A percentile compares a stretch with the other conserved stretches of the same genome.
Evolutionary conservation across 2,113 vertebrate genomes (phyloP).

Genomic region (human): DNA sequence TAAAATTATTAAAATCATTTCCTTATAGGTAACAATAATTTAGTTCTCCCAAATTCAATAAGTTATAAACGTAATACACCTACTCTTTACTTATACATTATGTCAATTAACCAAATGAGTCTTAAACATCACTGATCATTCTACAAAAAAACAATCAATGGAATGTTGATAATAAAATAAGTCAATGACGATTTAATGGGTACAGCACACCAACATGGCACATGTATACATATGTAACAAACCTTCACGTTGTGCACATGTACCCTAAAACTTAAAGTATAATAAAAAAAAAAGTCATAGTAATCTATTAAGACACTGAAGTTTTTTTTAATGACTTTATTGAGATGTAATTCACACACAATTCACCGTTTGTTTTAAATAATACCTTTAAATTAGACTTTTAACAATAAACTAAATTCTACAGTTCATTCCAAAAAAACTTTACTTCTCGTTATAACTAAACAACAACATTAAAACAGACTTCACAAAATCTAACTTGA

Average conservation of each 20-base stretch:
- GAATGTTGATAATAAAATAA: neutral
- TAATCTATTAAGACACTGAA: neutral
- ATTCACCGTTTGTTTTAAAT: neutral
- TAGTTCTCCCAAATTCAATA: neutral
- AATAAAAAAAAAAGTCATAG: neutral
- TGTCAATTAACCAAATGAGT: neutral
- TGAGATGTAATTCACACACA: neutral
- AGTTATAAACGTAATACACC: neutral
- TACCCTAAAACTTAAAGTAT: too few species aligned
- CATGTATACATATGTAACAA: too few species aligned
- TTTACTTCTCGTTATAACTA: conserved; percentile 19
- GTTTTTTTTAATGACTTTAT: neutral
- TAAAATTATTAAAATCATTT: conserved; percentile 12
- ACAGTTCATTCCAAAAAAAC: neutral
- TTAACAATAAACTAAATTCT: conserved; percentile 5
- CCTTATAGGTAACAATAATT: neutral
- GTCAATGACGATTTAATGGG: too few species aligned
- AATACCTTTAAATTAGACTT: neutral
- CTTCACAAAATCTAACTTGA: neutral
- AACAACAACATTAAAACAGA: neutral
- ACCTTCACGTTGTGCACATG: too few species aligned
- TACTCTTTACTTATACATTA: neutral
- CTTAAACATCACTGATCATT: neutral
- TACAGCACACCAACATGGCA: too few species aligned
- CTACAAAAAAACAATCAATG: conserved; percentile 17